A percentile compares a stretch with the other conserved stretches of the same genome.
Conservation (phyloP, 2,888 invertebrate genomes). For the Leptinotarsa juncta region DNA sequence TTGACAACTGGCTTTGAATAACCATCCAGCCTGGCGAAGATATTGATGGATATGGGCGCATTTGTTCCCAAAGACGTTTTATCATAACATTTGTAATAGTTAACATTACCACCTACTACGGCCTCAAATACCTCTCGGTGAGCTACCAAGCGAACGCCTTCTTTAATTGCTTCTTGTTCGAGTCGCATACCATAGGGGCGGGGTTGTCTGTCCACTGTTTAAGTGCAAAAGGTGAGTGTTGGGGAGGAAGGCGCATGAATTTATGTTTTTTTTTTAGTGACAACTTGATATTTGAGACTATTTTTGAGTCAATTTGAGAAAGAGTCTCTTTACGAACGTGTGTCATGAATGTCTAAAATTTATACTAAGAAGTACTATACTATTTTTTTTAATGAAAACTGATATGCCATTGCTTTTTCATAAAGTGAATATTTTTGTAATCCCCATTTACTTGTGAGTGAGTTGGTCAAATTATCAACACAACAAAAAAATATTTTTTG, state of each 20-base stretch:
- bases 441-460: no score
- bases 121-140: constrained; percentile 7
- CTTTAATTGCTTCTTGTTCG: constrained; percentile 17
- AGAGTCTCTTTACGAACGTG: no score
- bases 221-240: not conserved
- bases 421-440: no score
- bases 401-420: no score
- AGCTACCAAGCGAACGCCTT: constrained; percentile 28
- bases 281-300: no score
- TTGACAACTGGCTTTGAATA: constrained; percentile 25
- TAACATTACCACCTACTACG: constrained; percentile 25
- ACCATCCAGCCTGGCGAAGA: constrained; percentile 9
- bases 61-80: constrained; percentile 20
- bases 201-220: constrained; percentile 11
- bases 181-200: constrained; percentile 9
- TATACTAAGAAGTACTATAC: no score
- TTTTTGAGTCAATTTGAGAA: no score
- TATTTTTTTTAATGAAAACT: no score
- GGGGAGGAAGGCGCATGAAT: not conserved
- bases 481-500: no score
- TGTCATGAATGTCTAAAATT: no score
- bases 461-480: no score
- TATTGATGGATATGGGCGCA: constrained; percentile 24
- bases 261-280: not conserved
- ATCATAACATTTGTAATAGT: constrained; percentile 28